phyloP scores from a whole-genome alignment of 2,888 invertebrate species.

The Heliconius sara region DNA sequence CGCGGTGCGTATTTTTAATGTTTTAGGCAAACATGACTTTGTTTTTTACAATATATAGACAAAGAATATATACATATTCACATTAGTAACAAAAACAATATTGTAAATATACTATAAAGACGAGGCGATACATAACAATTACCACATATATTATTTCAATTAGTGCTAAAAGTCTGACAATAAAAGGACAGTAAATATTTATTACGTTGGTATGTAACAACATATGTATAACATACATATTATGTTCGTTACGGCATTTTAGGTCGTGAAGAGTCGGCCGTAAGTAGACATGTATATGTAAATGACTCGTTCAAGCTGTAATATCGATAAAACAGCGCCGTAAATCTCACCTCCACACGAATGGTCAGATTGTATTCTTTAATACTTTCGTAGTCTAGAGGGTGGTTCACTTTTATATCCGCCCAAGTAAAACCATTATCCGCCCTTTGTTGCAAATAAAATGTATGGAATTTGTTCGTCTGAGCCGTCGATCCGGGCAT shows the following conservation, averaged over 20 bases:
- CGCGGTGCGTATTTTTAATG: too few relatives aligned
- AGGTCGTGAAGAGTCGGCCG: background rate
- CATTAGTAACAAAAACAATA: too few relatives aligned
- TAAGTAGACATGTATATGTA: constrained; percentile 16
- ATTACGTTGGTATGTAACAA: background rate
- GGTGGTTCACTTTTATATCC: constrained; percentile 98
- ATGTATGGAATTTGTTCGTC: constrained; percentile 97
- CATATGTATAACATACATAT: background rate
- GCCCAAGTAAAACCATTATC: constrained; percentile 97
- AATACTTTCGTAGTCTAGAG: constrained; percentile 96
- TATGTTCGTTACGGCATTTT: background rate
- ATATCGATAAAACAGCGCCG: background rate
- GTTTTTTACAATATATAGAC: too few relatives aligned
- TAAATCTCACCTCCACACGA: constrained; percentile 92
- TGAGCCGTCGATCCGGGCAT: constrained; percentile 98
- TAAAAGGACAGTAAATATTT: constrained; percentile 1
- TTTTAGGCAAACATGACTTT: too few relatives aligned
- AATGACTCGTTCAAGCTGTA: constrained; percentile 6
- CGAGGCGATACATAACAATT: background rate
- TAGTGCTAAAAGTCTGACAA: background rate
- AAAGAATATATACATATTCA: too few relatives aligned
- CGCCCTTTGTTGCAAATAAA: constrained; percentile 96
- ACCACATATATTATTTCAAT: background rate
- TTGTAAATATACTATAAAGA: background rate
- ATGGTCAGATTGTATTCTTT: constrained; percentile 98